Base-by-base conservation (phyloP, 2,888 invertebrate genomes). In the Standfussiana lucernea region DNA sequence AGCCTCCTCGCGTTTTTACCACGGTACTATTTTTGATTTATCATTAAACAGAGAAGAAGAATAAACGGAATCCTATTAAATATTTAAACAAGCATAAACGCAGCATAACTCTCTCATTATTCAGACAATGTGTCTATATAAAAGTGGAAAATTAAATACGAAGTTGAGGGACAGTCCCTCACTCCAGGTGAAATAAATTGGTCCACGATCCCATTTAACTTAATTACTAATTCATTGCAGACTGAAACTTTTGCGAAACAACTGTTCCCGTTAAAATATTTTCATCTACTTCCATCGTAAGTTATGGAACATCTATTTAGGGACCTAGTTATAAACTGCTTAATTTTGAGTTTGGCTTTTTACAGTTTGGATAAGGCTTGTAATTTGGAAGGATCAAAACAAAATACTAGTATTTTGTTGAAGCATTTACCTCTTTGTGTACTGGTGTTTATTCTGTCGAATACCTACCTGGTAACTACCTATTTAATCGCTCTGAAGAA, bases 141-240 rank as follows among this genome's bases (percentile, higher is more conserved):
- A 64, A 77, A 82, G 68, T 82, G 42, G 66, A 37, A 72, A 76
- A 77, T 80, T 75, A 77, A 82, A 66, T 59, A 50, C 40, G 53
- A 78, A 85, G 84, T 83, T 80, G 77, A 78, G 75, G 83, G 85
- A 82, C 72, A 72, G 70, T 72, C 77, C 68, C 80, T 79, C 76
- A 72, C 69, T 86, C 78, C 82, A 86, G 84, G 84, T 88, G 81
- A 89, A 89, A 89, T 82, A 87, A 89, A 89, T 86, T 86, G 82
- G 76, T 42, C 82, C 78, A 78, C 79, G 74, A 82, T 86, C 85
- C 87, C 88, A 87, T 85, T 86, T 88, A 86, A 88, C 86, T 89
- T 90, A 90, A 92, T 95, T 91, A 94, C 90, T 94, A 91, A 94
- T 94, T 94, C 93, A 92, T 91, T 90, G 89, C 90, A 85, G 89